Base-by-base conservation (phyloP, 2,113 vertebrate species). In the Corvus moneduloides region DNA sequence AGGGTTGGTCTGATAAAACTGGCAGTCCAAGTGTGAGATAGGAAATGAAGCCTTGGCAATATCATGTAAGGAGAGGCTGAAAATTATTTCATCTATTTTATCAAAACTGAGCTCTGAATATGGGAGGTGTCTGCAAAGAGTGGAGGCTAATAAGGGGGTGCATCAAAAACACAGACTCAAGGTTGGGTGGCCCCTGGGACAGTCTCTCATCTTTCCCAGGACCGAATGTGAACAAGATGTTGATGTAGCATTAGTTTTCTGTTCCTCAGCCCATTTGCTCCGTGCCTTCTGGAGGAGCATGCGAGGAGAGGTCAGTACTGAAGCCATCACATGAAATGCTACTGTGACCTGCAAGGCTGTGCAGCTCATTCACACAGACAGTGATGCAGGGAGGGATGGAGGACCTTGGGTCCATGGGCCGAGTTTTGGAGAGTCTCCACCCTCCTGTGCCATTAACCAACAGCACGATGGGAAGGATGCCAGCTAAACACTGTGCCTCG, bases 401-500 rank as follows among this genome's bases (percentile, higher is more conserved):
- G 28, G 8, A 32, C 55, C 37, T 13, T 17, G 46, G 22, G 14
- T 14, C 30, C n/a, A 9, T 1, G 16, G 16, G 10, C 56, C 3
- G 8, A 72, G 19, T 9, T 32, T 83, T 62, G n/a, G 37, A 23
- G 46, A 28, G 35, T 67, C 26, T 69, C 15, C 16, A 67, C 12
- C 55, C 17, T 71, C 32, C 56, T 56, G 1, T 61, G 17, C 16
- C 43, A 35, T 26, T 73, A 51, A 37, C 17, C 14, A 18, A 5
- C 6, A 81, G 35, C 27, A 21, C 0, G 0, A 46, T 18, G 5
- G 28, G 54, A 64, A 49, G 21, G 56, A n/a, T 23, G 26, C 23
- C 52, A 84, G 27, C 33, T 61, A 35, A 87, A 35, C 2, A 1
- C 35, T 9, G 46, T 76, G 71, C 72, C 91, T 95, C 87, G 43